Conservation (phyloP, 2,113 vertebrate species). For the Mastomys coucha region DNA sequence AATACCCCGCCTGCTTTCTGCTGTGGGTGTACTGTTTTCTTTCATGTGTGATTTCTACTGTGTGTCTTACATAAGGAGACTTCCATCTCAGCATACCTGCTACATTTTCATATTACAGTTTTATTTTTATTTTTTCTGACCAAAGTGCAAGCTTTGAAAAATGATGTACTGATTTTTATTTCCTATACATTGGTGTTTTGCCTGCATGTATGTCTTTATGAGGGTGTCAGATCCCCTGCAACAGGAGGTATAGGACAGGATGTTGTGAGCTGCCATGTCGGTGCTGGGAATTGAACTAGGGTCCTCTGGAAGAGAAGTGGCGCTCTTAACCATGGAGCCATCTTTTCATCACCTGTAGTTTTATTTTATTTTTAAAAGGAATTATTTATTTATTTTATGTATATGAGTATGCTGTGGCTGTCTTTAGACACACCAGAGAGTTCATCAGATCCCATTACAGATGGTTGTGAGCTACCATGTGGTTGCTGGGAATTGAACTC, state of each 20-base stretch:
- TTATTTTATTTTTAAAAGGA: background rate
- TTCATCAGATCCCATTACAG: background rate
- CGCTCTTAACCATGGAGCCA: background rate
- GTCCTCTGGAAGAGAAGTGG: background rate
- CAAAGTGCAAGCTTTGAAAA: background rate
- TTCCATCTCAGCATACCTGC: background rate
- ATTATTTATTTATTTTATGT: no score
- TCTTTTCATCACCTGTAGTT: background rate
- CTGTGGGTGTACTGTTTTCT: background rate
- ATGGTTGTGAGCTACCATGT: background rate
- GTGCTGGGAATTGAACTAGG: background rate
- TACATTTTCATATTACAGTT: slow-evolving; percentile 32
- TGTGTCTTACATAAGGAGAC: background rate
- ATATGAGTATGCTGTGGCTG: no score
- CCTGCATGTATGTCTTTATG: background rate
- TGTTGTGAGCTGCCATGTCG: background rate
- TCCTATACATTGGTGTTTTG: background rate
- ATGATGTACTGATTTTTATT: background rate
- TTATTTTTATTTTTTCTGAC: background rate
- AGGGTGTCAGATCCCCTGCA: background rate
- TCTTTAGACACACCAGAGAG: no score
- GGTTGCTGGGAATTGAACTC: background rate
- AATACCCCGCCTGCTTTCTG: background rate
- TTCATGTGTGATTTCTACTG: background rate
- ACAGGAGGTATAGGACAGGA: background rate